Percentiles rank a stretch among this genome's conserved stretches.
Conservation (phyloP, 2,888 invertebrate species). For the Pandemis corylana region DNA sequence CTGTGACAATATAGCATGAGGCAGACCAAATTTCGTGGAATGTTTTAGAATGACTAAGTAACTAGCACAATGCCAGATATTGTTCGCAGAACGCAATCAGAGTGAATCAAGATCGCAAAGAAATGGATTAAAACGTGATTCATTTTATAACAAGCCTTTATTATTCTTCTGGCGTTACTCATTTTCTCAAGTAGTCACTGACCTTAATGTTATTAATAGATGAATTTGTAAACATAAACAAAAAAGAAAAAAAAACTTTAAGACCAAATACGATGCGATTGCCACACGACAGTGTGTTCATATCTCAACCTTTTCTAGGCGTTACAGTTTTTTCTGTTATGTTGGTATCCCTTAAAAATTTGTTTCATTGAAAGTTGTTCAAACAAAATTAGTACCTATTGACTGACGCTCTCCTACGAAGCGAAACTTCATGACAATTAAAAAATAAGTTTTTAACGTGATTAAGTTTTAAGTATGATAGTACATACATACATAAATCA, state of each 20-base stretch:
- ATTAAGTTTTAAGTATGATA: no score
- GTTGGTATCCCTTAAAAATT: no score
- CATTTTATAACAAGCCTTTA: slow-evolving; percentile 6
- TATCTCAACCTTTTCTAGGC: no score
- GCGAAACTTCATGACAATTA: no score
- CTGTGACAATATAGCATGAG: not conserved
- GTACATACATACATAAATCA: no score
- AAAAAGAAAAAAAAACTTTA: not conserved
- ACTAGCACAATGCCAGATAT: slow-evolving; percentile 19
- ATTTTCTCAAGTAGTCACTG: slow-evolving; percentile 22
- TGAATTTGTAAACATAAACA: not conserved
- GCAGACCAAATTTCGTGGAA: slow-evolving; percentile 18
- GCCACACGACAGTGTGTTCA: no score
- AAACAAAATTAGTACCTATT: no score
- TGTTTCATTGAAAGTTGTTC: no score
- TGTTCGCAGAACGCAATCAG: slow-evolving; percentile 26
- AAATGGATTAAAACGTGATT: slow-evolving; percentile 40
- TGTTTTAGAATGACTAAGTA: slow-evolving; percentile 34
- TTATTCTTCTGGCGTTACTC: slow-evolving; percentile 21
- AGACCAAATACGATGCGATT: not conserved
- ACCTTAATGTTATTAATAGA: not conserved
- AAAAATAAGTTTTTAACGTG: no score
- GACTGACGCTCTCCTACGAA: no score
- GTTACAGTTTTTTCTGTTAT: no score
- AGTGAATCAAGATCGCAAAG: slow-evolving; percentile 33